Evolutionary conservation across 2,888 invertebrate species (phyloP), one percentile per base, ranked within the genome.

Genomic region (Torymus aiolomorphi): DNA sequence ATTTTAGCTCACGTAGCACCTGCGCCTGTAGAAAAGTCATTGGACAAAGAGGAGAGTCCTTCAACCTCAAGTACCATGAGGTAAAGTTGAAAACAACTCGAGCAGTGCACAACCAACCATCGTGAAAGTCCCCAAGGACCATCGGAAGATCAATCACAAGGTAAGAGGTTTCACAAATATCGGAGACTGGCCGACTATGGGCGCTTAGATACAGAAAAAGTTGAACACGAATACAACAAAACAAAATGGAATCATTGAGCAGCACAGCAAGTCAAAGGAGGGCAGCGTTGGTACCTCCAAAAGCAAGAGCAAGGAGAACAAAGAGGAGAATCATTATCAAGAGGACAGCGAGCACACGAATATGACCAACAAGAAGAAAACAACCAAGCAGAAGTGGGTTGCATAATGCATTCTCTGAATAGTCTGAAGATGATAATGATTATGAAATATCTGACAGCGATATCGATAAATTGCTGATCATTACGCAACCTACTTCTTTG

Each of bases 391-490:
- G n/a, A n/a, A n/a, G n/a, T n/a, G n/a, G n/a, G n/a, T n/a, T n/a
- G n/a, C n/a, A n/a, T n/a, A n/a, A n/a, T n/a, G n/a, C n/a, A n/a
- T n/a, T n/a, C n/a, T n/a, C n/a, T n/a, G n/a, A n/a, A n/a, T n/a
- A n/a, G n/a, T n/a, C n/a, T n/a, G n/a, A n/a, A n/a, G n/a, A n/a
- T n/a, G n/a, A n/a, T n/a, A n/a, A n/a, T n/a, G n/a, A n/a, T n/a
- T n/a, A n/a, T n/a, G n/a, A n/a, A n/a, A n/a, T n/a, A n/a, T n/a
- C n/a, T n/a, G n/a, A n/a, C n/a, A n/a, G n/a, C n/a, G 98, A 98
- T 90, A 94, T 98, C 78, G 97, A 97, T 86, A 97, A 98, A 87
- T 93, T 99, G 87, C 93, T 99, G 81, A 98, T 99, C 87, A 97
- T 99, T 83, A 97, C 98, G 54, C 98, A 98, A 92, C 92, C 92